Percentiles rank a stretch among this genome's conserved stretches.
Conservation (phyloP, 2,113 vertebrate genomes). For the Dendropsophus ebraccatus region DNA sequence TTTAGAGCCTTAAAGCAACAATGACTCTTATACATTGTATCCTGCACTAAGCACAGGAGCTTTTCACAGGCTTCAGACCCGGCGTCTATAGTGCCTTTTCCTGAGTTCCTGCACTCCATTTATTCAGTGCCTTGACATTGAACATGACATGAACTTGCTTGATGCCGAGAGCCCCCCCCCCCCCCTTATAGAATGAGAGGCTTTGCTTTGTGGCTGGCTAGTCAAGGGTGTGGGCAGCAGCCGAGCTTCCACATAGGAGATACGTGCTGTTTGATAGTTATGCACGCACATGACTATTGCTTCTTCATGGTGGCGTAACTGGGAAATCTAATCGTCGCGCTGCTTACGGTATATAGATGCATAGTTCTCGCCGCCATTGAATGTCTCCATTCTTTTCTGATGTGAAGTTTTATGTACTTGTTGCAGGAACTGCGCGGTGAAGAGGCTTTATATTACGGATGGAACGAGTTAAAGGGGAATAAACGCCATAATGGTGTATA, state of each 20-base stretch:
- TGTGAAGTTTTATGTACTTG: too few relatives aligned
- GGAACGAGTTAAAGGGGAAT: background rate
- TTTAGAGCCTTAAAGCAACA: background rate
- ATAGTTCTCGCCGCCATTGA: background rate
- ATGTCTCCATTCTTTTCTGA: background rate
- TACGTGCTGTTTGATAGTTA: background rate
- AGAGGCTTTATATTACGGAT: background rate
- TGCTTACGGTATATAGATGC: background rate
- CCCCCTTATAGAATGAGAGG: slow-evolving; percentile 13
- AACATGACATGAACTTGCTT: slow-evolving; percentile 36
- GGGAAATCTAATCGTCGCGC: background rate
- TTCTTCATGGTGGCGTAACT: background rate
- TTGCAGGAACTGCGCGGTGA: too few relatives aligned
- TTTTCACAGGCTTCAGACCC: slow-evolving; percentile 22
- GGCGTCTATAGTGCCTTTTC: slow-evolving; percentile 12
- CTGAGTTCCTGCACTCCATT: slow-evolving; percentile 1
- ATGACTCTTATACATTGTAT: background rate
- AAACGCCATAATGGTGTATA: background rate
- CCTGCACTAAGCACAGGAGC: background rate
- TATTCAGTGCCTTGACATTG: slow-evolving; percentile 33
- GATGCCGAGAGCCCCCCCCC: background rate
- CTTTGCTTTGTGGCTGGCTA: background rate
- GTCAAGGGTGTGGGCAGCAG: background rate
- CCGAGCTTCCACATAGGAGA: background rate
- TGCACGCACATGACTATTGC: background rate